Base-by-base conservation (phyloP, 2,113 vertebrate species). In the Pseudorasbora parva region DNA sequence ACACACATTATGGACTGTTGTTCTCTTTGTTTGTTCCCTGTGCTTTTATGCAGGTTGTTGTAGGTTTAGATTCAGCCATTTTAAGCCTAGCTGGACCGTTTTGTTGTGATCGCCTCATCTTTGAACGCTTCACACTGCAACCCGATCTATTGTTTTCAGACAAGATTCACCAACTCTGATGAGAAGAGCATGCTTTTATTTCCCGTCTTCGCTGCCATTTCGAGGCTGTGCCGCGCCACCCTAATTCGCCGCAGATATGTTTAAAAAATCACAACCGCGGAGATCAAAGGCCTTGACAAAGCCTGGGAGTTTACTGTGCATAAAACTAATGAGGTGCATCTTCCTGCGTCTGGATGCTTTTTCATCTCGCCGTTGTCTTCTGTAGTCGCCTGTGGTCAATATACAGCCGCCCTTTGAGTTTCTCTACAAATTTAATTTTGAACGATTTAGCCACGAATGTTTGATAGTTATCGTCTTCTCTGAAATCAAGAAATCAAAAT, bases 311-410 rank as follows among this genome's bases (percentile, higher is more conserved):
- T 79, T 79, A 79, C 59, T 79, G 60, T 14, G 57, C 59, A 51
- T 79, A 79, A 79, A 79, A 66, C 78, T 79, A 79, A 79, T 79
- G 77, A 79, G 77, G 41, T 79, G 59, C 43, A 66, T 79, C 77
- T 79, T 79, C 43, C 43, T 62, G 76, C 25, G 37, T 78, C 76
- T 78, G 76, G 72, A 45, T 60, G 57, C 56, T 21, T 79, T 64
- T 66, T 66, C 59, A 79, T 79, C 77, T 62, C 45, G 9, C 49
- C 2, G 77, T 49, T 62, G 76, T 62, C 76, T 59, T 23, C 37
- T 23, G 15, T 62, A 43, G 76, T 43, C 33, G 37, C 56, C 33
- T 1, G 8, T 49, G 77, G 77, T 78, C 77, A 79, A 64, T 49
- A 66, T 54, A 41, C 33, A 41, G 30, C 21, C 41, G 17, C 57